Evolutionary conservation across 2,888 invertebrate genomes (phyloP).

Genomic region (Trichacis sp.): DNA sequence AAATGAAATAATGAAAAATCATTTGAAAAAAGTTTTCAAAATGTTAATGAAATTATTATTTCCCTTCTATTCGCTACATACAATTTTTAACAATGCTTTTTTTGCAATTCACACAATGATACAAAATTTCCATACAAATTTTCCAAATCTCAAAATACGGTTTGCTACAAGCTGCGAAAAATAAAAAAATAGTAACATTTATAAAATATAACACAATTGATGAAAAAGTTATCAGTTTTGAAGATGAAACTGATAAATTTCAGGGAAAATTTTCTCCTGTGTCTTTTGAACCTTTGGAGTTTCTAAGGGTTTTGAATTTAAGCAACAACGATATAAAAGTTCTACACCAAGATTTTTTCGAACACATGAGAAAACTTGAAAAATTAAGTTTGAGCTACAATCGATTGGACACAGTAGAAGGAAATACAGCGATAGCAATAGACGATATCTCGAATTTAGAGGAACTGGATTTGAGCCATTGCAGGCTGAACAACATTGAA

Average conservation of each 20-base stretch:
- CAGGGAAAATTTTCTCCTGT: conserved; percentile 70
- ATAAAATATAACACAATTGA: no score
- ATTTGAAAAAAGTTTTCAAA: no score
- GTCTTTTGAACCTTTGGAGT: conserved; percentile 73
- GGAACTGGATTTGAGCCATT: conserved; percentile 80
- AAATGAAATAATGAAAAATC: no score
- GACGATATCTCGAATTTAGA: conserved; percentile 75
- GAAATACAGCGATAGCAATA: conserved; percentile 75
- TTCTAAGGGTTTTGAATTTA: conserved; percentile 75
- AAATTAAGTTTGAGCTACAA: conserved; percentile 81
- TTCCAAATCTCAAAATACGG: no score
- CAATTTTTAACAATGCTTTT: no score
- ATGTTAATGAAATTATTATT: no score
- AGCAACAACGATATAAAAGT: conserved; percentile 80
- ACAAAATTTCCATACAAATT: no score
- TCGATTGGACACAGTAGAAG: conserved; percentile 77
- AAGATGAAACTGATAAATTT: neutral
- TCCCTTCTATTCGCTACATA: no score
- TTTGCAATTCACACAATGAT: no score
- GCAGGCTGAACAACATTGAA: conserved; percentile 69
- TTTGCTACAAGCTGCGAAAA: no score
- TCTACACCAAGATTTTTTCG: conserved; percentile 80
- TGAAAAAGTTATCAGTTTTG: no score
- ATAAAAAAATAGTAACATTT: no score
- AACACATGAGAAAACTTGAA: conserved; percentile 78